Evolutionary conservation across 2,888 invertebrate species (phyloP).

Genomic region (Isotomurus palustris): DNA sequence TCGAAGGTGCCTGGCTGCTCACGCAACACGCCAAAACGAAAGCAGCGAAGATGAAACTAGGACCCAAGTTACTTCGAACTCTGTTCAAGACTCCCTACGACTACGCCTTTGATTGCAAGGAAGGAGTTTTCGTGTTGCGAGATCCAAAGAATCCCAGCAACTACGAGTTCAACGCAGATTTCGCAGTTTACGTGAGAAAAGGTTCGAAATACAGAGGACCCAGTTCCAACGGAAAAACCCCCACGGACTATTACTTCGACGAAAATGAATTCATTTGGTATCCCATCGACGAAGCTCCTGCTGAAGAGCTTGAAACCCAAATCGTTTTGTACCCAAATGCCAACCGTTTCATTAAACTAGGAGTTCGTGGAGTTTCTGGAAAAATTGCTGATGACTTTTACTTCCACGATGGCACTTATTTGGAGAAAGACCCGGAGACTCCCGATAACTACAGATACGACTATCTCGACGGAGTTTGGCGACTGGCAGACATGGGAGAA

Average conservation of each 20-base stretch:
- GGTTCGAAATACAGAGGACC: slow-evolving; percentile 11
- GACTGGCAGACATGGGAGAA: neutral
- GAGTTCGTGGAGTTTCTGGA: slow-evolving; percentile 18
- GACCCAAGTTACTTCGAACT: slow-evolving; percentile 11
- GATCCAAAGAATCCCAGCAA: slow-evolving; percentile 8
- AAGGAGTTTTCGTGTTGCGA: slow-evolving; percentile 17
- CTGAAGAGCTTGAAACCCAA: slow-evolving; percentile 11
- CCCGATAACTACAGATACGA: slow-evolving; percentile 14
- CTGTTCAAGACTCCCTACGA: slow-evolving; percentile 21
- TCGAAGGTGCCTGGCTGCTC: slow-evolving; percentile 23
- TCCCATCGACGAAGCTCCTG: too few relatives aligned
- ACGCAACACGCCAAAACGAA: slow-evolving; percentile 1
- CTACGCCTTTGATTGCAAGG: slow-evolving; percentile 11
- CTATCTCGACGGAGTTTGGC: slow-evolving; percentile 23
- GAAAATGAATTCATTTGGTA: slow-evolving; percentile 17
- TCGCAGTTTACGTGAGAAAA: slow-evolving; percentile 17
- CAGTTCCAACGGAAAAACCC: slow-evolving; percentile 6
- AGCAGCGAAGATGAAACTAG: slow-evolving; percentile 10
- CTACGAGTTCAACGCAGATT: slow-evolving; percentile 15
- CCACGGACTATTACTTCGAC: slow-evolving; percentile 23
- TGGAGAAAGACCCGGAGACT: slow-evolving; percentile 3
- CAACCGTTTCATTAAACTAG: slow-evolving; percentile 11
- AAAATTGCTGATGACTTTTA: slow-evolving; percentile 24
- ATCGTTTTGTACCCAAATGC: slow-evolving; percentile 11
- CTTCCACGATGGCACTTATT: slow-evolving; percentile 14